Conservation (phyloP, 2,113 vertebrate species). For the Caracal caracal region DNA sequence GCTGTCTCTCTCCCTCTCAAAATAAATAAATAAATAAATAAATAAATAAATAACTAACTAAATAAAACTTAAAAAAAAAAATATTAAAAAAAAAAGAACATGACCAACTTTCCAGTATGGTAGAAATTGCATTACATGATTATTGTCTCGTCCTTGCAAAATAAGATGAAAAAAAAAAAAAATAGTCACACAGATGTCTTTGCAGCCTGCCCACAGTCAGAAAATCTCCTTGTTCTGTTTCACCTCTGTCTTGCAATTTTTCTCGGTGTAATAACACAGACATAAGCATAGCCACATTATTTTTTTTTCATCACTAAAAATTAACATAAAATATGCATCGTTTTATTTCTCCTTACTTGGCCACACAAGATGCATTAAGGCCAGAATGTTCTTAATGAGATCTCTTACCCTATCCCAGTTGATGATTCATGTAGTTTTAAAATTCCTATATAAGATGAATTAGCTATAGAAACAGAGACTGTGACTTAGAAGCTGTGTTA, state of each 20-base stretch:
- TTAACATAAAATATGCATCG: not conserved
- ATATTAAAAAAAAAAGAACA: not conserved
- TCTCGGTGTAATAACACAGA: not conserved
- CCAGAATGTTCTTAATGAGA: not conserved
- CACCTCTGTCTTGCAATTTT: not conserved
- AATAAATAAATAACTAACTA: too few species aligned
- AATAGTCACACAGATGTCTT: not conserved
- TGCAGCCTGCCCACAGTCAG: not conserved
- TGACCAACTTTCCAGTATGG: not conserved
- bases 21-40: too few species aligned
- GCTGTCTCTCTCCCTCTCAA: too few species aligned
- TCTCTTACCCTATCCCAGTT: not conserved
- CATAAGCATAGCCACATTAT: not conserved
- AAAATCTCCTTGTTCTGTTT: not conserved
- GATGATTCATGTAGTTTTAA: not conserved
- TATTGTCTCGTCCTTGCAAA: not conserved
- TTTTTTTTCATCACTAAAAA: not conserved
- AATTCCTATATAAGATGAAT: not conserved
- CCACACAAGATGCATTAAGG: not conserved
- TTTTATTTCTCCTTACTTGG: not conserved
- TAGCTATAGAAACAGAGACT: not conserved
- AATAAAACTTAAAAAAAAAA: too few species aligned
- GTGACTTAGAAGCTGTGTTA: not conserved
- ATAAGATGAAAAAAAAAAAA: not conserved
- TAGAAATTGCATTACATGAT: not conserved